Percentiles rank a stretch among this genome's conserved stretches.
phyloP scores from a whole-genome alignment of 35 echinoderm and acorn worm genomes.

The Lytechinus pictus region DNA sequence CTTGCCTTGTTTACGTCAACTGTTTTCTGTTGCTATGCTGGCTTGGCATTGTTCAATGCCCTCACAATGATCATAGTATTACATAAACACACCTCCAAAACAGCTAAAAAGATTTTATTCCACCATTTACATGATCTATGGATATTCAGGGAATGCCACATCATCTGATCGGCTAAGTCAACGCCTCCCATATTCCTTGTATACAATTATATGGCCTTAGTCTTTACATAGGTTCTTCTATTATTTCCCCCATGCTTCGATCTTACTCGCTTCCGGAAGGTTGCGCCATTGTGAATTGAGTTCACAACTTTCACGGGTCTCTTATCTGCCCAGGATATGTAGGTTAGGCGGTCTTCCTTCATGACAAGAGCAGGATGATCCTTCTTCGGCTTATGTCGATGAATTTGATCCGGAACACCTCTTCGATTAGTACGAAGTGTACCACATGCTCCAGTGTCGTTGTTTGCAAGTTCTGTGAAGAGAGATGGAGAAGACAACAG shows the following conservation, averaged over 20 bases:
- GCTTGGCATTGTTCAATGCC: no score
- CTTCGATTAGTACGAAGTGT: constrained; percentile 53
- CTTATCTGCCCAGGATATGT: constrained; percentile 54
- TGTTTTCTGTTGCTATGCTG: no score
- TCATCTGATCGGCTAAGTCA: constrained; percentile 57
- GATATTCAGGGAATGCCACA: constrained; percentile 58
- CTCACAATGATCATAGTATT: no score
- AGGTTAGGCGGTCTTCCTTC: constrained; percentile 9
- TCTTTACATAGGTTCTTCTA: no score
- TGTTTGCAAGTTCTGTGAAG: not conserved
- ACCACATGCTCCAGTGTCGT: constrained; percentile 47
- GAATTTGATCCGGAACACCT: constrained; percentile 44
- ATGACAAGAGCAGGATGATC: constrained; percentile 9
- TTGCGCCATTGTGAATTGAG: not conserved
- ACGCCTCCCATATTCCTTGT: constrained; percentile 59
- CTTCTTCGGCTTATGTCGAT: constrained; percentile 53
- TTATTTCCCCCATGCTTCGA: no score
- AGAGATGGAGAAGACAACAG: constrained; percentile 63
- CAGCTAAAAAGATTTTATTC: constrained; percentile 62
- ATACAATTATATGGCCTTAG: no score
- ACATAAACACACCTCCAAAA: constrained; percentile 52
- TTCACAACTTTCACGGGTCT: not conserved
- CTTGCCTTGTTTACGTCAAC: no score
- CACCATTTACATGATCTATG: constrained; percentile 60
- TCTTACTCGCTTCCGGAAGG: not conserved